A percentile compares a stretch with the other conserved stretches of the same genome.
These are phyloP conservation scores for Hiodon alosoides DNA, from an alignment of 2,113 vertebrate species.

Conservation along the genomic window DNA sequence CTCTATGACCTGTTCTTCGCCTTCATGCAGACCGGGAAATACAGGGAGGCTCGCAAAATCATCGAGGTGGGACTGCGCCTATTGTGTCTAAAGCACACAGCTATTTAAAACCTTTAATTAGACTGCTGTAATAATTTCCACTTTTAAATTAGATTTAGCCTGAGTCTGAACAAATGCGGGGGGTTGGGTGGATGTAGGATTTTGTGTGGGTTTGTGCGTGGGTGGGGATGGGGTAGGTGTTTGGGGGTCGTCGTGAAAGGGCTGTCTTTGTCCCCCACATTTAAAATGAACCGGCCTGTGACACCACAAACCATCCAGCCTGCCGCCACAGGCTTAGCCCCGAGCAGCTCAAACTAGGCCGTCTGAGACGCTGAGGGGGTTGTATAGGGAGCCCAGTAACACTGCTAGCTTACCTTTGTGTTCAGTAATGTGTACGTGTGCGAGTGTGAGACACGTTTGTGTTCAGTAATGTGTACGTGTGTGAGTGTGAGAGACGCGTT, in stretches of 20 bases:
- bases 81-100: constrained; percentile 50
- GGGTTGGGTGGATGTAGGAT: neutral
- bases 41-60: constrained; percentile 89
- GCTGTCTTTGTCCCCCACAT: neutral
- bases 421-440: no score
- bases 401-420: no score
- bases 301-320: no score
- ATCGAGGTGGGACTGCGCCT: constrained; percentile 78
- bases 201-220: neutral
- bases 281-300: neutral
- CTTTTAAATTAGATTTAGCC: constrained; percentile 65
- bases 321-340: no score
- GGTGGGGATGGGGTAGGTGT: neutral
- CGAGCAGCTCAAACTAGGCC: no score
- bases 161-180: constrained; percentile 60
- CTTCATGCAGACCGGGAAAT: constrained; percentile 83
- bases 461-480: neutral
- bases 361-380: no score
- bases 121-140: constrained; percentile 63
- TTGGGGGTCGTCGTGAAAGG: constrained; percentile 5
- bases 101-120: constrained; percentile 69
- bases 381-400: no score
- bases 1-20: constrained; percentile 90
- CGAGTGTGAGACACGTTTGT: neutral
- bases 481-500: no score